These are phyloP conservation scores for Galeruca laticollis DNA, from an alignment of 2,888 invertebrate species.

Conservation along the genomic window DNA sequence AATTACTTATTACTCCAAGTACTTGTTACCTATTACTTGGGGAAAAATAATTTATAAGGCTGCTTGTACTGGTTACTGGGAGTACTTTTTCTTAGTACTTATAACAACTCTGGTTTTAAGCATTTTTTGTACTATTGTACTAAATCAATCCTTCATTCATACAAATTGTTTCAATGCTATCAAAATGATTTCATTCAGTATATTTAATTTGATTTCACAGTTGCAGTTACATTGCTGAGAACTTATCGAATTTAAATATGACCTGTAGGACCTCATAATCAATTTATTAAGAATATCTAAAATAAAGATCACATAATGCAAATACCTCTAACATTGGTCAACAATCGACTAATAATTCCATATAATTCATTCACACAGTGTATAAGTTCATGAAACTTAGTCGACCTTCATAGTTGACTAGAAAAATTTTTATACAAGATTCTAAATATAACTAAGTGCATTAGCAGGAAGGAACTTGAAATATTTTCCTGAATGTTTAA, in stretches of 20 bases:
- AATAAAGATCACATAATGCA: background rate
- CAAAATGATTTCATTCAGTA: background rate
- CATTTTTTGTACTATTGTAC: too few relatives aligned
- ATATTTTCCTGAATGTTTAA: too few relatives aligned
- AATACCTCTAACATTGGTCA: background rate
- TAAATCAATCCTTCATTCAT: too few relatives aligned
- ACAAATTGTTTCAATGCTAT: too few relatives aligned
- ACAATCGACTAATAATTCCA: background rate
- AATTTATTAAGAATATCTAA: background rate
- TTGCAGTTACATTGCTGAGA: background rate
- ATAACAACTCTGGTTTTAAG: too few relatives aligned
- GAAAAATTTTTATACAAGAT: background rate
- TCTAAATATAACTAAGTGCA: slow-evolving; percentile 19
- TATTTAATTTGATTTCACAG: background rate
- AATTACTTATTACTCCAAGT: too few relatives aligned
- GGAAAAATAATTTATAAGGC: too few relatives aligned
- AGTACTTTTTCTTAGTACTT: too few relatives aligned
- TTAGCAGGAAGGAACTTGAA: slow-evolving; percentile 12
- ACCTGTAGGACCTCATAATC: background rate
- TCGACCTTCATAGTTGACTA: slow-evolving; percentile 22
- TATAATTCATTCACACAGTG: slow-evolving; percentile 16
- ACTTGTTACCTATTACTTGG: too few relatives aligned
- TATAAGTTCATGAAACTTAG: slow-evolving; percentile 25
- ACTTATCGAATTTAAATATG: background rate
- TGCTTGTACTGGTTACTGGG: too few relatives aligned